Evolutionary conservation across 2,113 vertebrate genomes (phyloP).

Genomic region (Ellobius talpinus): DNA sequence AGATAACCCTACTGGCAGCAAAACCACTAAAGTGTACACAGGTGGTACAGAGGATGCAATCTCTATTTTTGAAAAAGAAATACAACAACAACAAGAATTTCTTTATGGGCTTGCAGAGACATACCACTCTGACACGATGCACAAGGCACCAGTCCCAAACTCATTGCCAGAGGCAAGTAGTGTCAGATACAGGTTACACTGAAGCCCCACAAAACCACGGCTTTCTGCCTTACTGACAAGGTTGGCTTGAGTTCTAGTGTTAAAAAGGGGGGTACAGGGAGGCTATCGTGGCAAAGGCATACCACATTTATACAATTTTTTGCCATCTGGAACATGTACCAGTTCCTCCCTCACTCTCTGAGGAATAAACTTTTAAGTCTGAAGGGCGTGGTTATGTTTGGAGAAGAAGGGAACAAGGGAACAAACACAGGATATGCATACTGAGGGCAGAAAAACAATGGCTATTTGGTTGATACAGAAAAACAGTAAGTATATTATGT

Average conservation of each 20-base stretch:
- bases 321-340: not conserved
- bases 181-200: conserved; percentile 64
- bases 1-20: conserved; percentile 72
- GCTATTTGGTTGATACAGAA: not conserved
- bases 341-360: not conserved
- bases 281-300: not conserved
- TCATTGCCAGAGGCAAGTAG: conserved; percentile 62
- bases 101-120: not conserved
- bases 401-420: not conserved
- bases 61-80: not conserved
- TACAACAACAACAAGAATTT: not conserved
- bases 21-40: conserved; percentile 39
- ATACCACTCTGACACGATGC: not conserved
- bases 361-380: not conserved
- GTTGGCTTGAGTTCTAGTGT: conserved; percentile 27
- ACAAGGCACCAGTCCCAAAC: conserved; percentile 45
- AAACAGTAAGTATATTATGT: not conserved
- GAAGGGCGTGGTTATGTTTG: not conserved
- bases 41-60: not conserved
- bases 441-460: accelerated
- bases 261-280: not conserved
- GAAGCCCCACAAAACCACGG: not conserved
- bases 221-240: conserved; percentile 39
- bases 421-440: not conserved
- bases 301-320: not conserved